Evolutionary conservation across 2,888 invertebrate genomes (phyloP).

Genomic region (Rhimphoctona megacephalus): DNA sequence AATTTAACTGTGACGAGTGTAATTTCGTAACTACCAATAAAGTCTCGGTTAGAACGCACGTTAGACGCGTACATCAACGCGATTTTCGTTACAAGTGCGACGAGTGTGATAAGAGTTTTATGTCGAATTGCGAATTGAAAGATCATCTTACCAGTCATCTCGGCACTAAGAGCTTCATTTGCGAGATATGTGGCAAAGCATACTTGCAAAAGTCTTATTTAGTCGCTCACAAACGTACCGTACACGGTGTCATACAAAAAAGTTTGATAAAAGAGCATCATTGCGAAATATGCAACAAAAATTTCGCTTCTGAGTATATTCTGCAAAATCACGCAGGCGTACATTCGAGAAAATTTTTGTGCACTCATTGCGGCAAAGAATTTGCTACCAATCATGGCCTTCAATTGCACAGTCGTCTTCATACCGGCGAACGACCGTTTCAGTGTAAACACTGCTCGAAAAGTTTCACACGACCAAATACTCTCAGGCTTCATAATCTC

Average conservation of each 20-base stretch:
- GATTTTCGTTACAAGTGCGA: slow-evolving; percentile 66
- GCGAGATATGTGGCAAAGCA: slow-evolving; percentile 71
- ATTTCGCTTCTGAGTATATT: slow-evolving; percentile 64
- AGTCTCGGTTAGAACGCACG: slow-evolving; percentile 67
- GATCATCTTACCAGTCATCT: slow-evolving; percentile 64
- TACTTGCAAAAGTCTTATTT: slow-evolving; percentile 60
- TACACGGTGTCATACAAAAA: slow-evolving; percentile 63
- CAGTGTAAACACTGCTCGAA: slow-evolving; percentile 57
- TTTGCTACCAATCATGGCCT: slow-evolving; percentile 65
- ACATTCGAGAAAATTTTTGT: slow-evolving; percentile 71
- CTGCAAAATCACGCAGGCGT: slow-evolving; percentile 67
- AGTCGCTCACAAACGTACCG: slow-evolving; percentile 54
- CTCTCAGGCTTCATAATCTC: slow-evolving; percentile 58
- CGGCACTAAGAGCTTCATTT: slow-evolving; percentile 62
- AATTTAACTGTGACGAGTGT: slow-evolving; percentile 56
- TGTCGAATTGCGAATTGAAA: slow-evolving; percentile 64
- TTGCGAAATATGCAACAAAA: slow-evolving; percentile 57
- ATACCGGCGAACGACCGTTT: slow-evolving; percentile 54
- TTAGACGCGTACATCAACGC: slow-evolving; percentile 56
- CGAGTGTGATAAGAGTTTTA: slow-evolving; percentile 64
- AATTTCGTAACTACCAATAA: slow-evolving; percentile 59
- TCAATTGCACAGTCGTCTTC: slow-evolving; percentile 52
- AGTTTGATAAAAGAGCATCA: slow-evolving; percentile 64
- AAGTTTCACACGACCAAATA: slow-evolving; percentile 58
- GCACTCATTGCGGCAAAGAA: slow-evolving; percentile 69